These are phyloP conservation scores for Dicranocentrus wangi DNA, from an alignment of 2,888 invertebrate species.

Conservation along the genomic window DNA sequence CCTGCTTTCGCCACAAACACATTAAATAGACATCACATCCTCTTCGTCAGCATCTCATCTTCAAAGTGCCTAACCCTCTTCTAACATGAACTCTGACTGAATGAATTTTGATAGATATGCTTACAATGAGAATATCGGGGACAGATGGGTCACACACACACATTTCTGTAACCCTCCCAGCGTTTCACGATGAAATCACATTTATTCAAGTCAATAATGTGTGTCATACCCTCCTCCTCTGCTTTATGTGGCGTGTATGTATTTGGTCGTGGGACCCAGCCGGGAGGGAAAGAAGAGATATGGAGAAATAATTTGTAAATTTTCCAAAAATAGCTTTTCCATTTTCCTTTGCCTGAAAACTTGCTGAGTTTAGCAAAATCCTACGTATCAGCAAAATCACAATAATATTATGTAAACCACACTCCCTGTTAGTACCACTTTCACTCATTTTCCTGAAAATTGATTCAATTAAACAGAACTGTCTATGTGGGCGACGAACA, in stretches of 20 bases:
- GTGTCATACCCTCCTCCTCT: constrained; percentile 32
- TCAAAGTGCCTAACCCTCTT: constrained; percentile 24
- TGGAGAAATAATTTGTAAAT: constrained; percentile 18
- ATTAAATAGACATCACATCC: constrained; percentile 48
- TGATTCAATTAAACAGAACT: too few species aligned
- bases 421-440: too few species aligned
- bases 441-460: too few species aligned
- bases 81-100: constrained; percentile 1
- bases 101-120: constrained; percentile 48
- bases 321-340: background rate
- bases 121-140: constrained; percentile 20
- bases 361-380: background rate
- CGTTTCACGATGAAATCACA: constrained; percentile 41
- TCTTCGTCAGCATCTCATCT: constrained; percentile 12
- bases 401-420: too few species aligned
- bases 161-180: constrained; percentile 18
- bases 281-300: background rate
- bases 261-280: background rate
- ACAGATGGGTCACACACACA: constrained; percentile 7
- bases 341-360: background rate
- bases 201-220: constrained; percentile 56
- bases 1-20: constrained; percentile 36
- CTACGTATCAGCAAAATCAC: constrained; percentile 32
- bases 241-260: background rate
- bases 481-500: too few species aligned